Conservation (phyloP, 2,888 invertebrate genomes). For the Spisula solida region DNA sequence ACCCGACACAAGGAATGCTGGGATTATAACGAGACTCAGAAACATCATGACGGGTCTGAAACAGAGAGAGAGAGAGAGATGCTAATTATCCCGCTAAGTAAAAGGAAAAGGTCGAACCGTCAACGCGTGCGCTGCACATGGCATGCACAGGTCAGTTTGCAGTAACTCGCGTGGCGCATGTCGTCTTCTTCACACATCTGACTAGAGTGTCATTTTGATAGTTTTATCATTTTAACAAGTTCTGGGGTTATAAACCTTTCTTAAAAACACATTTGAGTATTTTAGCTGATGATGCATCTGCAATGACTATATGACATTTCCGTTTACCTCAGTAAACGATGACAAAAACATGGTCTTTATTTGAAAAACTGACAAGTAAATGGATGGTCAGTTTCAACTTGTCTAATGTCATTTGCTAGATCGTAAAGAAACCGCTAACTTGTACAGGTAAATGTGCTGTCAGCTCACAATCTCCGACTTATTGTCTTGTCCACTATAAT, state of each 20-base stretch:
- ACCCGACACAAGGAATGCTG: slow-evolving; percentile 28
- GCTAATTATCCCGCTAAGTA: background rate
- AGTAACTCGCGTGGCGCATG: background rate
- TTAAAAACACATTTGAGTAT: background rate
- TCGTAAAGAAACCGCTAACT: background rate
- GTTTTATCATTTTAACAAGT: background rate
- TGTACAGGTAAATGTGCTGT: slow-evolving; percentile 16
- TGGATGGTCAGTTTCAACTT: slow-evolving; percentile 12
- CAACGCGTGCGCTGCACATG: background rate
- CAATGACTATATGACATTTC: slow-evolving; percentile 26
- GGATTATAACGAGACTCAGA: slow-evolving; percentile 21
- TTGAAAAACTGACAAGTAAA: slow-evolving; percentile 6
- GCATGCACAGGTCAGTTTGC: background rate
- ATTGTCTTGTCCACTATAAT: background rate
- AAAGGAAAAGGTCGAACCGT: background rate
- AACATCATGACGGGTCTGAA: background rate
- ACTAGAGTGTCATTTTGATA: background rate
- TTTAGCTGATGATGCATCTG: slow-evolving; percentile 30
- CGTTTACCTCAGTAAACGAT: background rate
- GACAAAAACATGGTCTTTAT: background rate
- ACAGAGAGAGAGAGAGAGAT: background rate
- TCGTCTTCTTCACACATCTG: background rate
- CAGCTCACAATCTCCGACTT: background rate
- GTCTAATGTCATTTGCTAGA: background rate
- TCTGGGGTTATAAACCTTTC: background rate